These are phyloP conservation scores for Dryadula phaetusa DNA, from an alignment of 2,888 invertebrate species.

Conservation along the genomic window DNA sequence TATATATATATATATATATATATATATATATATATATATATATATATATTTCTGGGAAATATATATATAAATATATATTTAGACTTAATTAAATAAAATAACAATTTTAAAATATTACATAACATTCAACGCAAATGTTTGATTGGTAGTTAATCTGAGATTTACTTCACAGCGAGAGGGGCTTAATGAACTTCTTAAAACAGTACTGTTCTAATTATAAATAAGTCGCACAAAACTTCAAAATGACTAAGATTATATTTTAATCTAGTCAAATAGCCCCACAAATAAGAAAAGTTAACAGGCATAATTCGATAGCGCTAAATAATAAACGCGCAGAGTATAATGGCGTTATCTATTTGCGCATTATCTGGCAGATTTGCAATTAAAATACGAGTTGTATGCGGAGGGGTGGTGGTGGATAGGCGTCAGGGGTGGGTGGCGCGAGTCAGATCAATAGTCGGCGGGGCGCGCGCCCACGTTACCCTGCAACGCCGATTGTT, in stretches of 20 bases:
- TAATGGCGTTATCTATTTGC: conserved; percentile 84
- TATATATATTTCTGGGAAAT: too few species aligned
- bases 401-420: conserved; percentile 55
- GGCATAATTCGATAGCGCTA: conserved; percentile 66
- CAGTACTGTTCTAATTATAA: conserved; percentile 16
- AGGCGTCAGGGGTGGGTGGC: conserved; percentile 54
- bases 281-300: conserved; percentile 32
- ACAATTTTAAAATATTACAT: neutral
- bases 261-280: conserved; percentile 11
- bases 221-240: neutral
- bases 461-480: conserved; percentile 76
- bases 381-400: conserved; percentile 82
- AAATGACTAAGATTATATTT: conserved; percentile 11
- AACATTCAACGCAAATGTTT: neutral
- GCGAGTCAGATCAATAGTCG: conserved; percentile 80
- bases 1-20: too few species aligned
- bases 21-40: too few species aligned
- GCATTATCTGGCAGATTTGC: conserved; percentile 84
- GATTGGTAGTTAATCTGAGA: neutral
- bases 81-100: neutral
- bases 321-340: conserved; percentile 77
- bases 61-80: too few species aligned
- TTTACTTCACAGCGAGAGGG: conserved; percentile 14
- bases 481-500: conserved; percentile 81
- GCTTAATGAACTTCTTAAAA: neutral